Base-by-base conservation (phyloP, 2,888 invertebrate species). In the Leucoma salicis region DNA sequence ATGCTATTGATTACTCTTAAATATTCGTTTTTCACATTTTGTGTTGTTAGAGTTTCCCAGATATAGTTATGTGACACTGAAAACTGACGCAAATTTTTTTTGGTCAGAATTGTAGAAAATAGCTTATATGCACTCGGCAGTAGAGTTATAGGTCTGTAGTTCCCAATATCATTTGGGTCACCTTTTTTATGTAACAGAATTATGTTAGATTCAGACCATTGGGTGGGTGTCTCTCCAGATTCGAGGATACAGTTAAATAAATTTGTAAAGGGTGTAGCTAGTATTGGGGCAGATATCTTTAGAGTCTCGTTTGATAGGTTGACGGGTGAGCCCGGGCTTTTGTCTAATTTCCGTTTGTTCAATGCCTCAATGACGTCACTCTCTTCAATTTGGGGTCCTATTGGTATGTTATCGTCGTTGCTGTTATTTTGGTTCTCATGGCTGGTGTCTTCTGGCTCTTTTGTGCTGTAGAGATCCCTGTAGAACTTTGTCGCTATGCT, bases 61-160 rank as follows among this genome's bases (percentile, higher is more conserved):
- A 28, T 28, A 13, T n/a, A 10, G 5, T 28, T 4, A 7, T 28
- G 28, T 13, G 13, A 28, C n/a, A 28, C 13, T 12, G 28, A n/a
- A 10, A 13, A 12, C 28, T 11, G 12, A 28, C 3, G 28, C 28
- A 10, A 10, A 12, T 11, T 12, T 12, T 10, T 29, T 8, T 31
- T 18, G 13, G 18, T 37, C 14, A 33, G 13, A 4, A 33, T 33
- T 12, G 21, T 33, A 14, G 33, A 33, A 21, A 33, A 33, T 12
- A 33, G 18, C 21, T 24, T 33, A 33, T 33, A 24, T 12, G n/a
- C 14, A 33, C 21, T 33, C 5, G 16, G 6, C 16, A 16, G n/a
- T n/a, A n/a, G n/a, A n/a, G n/a, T n/a, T n/a, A n/a, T n/a, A n/a
- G n/a, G n/a, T n/a, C n/a, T n/a, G n/a, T n/a, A n/a, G n/a, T n/a